A percentile compares a stretch with the other conserved stretches of the same genome.
These are phyloP conservation scores for Antheraea yamamai DNA, from an alignment of 2,888 invertebrate genomes.

Conservation along the genomic window DNA sequence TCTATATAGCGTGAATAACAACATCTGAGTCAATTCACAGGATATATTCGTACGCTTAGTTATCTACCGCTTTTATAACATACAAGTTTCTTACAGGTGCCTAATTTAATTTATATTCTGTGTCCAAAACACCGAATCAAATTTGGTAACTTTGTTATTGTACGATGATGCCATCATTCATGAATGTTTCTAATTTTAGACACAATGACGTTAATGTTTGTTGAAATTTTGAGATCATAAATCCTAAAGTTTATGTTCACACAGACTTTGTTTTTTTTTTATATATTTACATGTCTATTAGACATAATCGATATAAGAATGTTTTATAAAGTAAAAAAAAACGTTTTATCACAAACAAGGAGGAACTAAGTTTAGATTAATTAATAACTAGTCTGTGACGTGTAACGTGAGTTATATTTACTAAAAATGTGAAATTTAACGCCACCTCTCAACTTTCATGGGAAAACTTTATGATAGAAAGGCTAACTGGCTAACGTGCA, in stretches of 20 bases:
- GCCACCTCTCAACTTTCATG: too few species aligned
- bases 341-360: too few species aligned
- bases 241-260: neutral
- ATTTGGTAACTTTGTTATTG: neutral
- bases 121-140: neutral
- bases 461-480: too few species aligned
- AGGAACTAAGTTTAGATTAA: too few species aligned
- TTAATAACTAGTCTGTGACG: too few species aligned
- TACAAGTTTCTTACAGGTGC: neutral
- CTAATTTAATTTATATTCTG: neutral
- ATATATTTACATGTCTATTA: neutral
- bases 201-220: slow-evolving; percentile 4
- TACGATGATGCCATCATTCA: neutral
- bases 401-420: too few species aligned
- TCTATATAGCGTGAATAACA: neutral
- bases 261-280: neutral
- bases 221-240: slow-evolving; percentile 8
- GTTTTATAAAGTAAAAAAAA: too few species aligned
- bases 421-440: neutral
- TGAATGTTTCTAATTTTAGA: slow-evolving; percentile 11
- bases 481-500: too few species aligned
- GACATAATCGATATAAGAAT: too few species aligned
- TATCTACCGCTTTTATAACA: neutral
- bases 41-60: neutral
- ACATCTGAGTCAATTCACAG: neutral